Evolutionary conservation across 1,140 invertebrate genomes (phyloP).

Genomic region (Drepana arcuata): DNA sequence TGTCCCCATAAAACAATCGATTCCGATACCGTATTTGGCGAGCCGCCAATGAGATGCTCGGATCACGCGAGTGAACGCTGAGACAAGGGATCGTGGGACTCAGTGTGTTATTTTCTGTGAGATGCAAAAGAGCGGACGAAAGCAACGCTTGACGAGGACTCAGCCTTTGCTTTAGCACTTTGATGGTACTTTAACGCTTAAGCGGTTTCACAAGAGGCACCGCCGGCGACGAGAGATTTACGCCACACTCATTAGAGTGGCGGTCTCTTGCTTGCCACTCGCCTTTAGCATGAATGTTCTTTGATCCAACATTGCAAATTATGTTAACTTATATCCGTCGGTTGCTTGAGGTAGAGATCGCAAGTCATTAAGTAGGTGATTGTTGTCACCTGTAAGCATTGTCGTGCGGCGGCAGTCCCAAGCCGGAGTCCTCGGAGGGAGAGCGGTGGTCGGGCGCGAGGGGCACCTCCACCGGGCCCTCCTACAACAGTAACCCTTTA

Average conservation of each 20-base stretch:
- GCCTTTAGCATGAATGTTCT: no score
- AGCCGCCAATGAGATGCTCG: slow-evolving; percentile 42
- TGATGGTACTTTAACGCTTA: slow-evolving; percentile 32
- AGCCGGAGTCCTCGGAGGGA: slow-evolving; percentile 87
- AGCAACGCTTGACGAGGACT: slow-evolving; percentile 35
- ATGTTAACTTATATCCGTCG: no score
- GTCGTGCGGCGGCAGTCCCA: slow-evolving; percentile 82
- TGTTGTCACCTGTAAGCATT: slow-evolving; percentile 70
- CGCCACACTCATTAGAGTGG: slow-evolving; percentile 28
- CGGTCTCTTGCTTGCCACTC: not conserved
- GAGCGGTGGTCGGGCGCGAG: slow-evolving; percentile 77
- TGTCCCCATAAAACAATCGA: slow-evolving; percentile 51
- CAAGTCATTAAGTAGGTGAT: no score
- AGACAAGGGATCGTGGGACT: slow-evolving; percentile 31
- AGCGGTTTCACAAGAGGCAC: slow-evolving; percentile 23
- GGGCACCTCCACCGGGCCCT: slow-evolving; percentile 73
- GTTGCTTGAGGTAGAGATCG: no score
- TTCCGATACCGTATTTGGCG: slow-evolving; percentile 47
- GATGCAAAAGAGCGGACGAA: slow-evolving; percentile 42
- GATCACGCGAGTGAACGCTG: slow-evolving; percentile 18
- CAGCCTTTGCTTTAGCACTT: slow-evolving; percentile 36
- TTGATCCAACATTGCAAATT: no score
- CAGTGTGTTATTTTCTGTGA: slow-evolving; percentile 33
- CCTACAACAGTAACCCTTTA: slow-evolving; percentile 68
- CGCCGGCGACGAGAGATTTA: slow-evolving; percentile 23